Evolutionary conservation across 1,140 invertebrate species (phyloP).

Genomic region (Eulimnadia texana): DNA sequence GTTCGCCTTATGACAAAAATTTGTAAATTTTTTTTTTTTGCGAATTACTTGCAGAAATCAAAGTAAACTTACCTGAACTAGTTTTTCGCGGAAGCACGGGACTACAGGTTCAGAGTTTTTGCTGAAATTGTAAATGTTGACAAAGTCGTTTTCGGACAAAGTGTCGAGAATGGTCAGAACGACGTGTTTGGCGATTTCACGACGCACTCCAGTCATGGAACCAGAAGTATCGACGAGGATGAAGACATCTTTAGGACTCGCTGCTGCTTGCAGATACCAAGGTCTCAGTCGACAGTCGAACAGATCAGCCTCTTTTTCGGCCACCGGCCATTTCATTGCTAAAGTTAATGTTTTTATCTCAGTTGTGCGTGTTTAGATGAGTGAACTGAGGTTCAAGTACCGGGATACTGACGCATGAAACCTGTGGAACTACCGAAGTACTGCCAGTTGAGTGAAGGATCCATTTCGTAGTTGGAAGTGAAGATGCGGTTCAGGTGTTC

Average conservation of each 20-base stretch:
- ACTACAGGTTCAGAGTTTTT: constrained; percentile 48
- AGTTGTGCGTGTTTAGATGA: too few relatives aligned
- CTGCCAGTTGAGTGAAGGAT: constrained; percentile 84
- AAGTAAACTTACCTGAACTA: constrained; percentile 65
- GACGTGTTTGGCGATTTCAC: constrained; percentile 80
- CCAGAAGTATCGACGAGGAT: constrained; percentile 90
- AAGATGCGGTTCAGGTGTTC: constrained; percentile 69
- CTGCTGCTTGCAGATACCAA: constrained; percentile 95
- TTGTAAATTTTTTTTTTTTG: too few relatives aligned
- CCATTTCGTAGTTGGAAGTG: constrained; percentile 63
- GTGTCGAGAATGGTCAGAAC: constrained; percentile 80
- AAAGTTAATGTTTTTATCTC: constrained; percentile 4
- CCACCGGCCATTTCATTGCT: constrained; percentile 43
- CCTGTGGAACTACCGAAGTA: constrained; percentile 88
- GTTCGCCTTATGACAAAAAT: constrained; percentile 48
- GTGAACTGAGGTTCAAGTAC: too few relatives aligned
- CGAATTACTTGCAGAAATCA: too few relatives aligned
- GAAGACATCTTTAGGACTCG: constrained; percentile 92
- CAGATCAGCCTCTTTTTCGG: constrained; percentile 41
- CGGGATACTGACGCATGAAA: constrained; percentile 82
- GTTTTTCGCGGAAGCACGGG: constrained; percentile 59
- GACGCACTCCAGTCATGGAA: constrained; percentile 90
- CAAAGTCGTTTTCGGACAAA: constrained; percentile 93
- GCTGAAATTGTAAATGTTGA: constrained; percentile 75
- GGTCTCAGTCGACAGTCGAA: constrained; percentile 75